A percentile compares a stretch with the other conserved stretches of the same genome.
phyloP scores from a whole-genome alignment of 2,797 vertebrate genomes.

The Chelon auratus region DNA sequence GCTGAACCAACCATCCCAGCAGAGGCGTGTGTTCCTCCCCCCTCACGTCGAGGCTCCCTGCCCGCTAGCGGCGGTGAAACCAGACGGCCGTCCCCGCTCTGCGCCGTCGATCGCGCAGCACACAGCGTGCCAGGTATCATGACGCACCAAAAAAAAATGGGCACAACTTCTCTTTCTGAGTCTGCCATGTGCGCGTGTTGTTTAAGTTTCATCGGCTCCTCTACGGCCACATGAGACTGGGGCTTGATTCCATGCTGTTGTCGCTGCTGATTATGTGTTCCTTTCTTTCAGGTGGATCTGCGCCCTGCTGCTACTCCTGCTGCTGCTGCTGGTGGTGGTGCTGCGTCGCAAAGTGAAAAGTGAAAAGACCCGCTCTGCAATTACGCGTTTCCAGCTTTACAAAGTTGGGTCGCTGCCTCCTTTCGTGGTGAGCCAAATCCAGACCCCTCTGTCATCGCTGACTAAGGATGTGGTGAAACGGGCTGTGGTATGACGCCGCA shows the following conservation, averaged over 20 bases:
- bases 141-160: constrained; percentile 74
- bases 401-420: constrained; percentile 60
- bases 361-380: constrained; percentile 14
- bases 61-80: constrained; percentile 27
- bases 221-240: constrained; percentile 1
- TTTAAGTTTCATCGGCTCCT: constrained; percentile 13
- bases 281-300: constrained; percentile 62
- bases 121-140: constrained; percentile 72
- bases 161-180: constrained; percentile 46
- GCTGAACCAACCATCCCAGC: constrained; percentile 26
- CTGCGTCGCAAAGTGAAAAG: constrained; percentile 49
- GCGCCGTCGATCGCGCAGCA: constrained; percentile 31
- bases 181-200: constrained; percentile 28
- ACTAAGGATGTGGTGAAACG: constrained; percentile 4
- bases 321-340: constrained; percentile 18
- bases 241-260: constrained; percentile 24
- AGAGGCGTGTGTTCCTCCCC: constrained; percentile 34
- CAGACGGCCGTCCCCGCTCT: constrained; percentile 54
- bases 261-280: constrained; percentile 75
- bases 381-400: constrained; percentile 31
- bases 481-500: constrained; percentile 19
- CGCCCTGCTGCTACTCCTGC: constrained; percentile 41
- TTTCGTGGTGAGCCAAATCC: constrained; percentile 1
- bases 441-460: constrained; percentile 24
- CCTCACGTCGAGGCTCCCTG: constrained; percentile 2